phyloP scores from a whole-genome alignment of 2,888 invertebrate species.

The Incurvaria masculella region DNA sequence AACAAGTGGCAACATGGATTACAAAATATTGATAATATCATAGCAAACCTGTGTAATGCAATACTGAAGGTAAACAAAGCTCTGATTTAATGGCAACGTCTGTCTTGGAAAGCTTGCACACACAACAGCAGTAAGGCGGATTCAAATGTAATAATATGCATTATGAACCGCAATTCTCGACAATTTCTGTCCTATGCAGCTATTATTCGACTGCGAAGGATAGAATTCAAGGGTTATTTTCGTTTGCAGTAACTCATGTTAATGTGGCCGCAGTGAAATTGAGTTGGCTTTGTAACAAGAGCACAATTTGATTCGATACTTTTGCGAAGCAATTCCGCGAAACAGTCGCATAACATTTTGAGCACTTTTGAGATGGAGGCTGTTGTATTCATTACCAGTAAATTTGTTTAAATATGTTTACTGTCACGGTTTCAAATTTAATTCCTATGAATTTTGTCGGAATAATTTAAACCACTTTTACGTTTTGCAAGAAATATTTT shows the following conservation, averaged over 20 bases:
- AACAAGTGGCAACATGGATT: no score
- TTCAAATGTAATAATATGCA: background rate
- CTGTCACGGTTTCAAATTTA: no score
- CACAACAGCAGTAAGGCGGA: background rate
- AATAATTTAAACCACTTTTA: no score
- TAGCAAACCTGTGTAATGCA: no score
- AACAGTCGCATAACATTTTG: no score
- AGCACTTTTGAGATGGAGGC: no score
- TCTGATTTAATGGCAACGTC: background rate
- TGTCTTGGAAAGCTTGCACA: background rate
- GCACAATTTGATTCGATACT: background rate
- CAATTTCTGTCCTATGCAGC: background rate
- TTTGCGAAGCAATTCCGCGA: background rate
- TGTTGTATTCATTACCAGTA: no score
- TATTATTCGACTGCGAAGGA: background rate
- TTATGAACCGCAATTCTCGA: background rate
- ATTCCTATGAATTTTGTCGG: no score
- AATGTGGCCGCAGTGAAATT: background rate
- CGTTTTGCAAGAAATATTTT: no score
- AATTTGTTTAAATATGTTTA: no score
- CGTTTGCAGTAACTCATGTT: background rate
- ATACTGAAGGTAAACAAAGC: no score
- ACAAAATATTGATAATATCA: no score
- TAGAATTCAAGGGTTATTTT: background rate
- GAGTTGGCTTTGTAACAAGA: background rate